phyloP scores from a whole-genome alignment of 2,797 vertebrate species.

The Hyperoplus lanceolatus region DNA sequence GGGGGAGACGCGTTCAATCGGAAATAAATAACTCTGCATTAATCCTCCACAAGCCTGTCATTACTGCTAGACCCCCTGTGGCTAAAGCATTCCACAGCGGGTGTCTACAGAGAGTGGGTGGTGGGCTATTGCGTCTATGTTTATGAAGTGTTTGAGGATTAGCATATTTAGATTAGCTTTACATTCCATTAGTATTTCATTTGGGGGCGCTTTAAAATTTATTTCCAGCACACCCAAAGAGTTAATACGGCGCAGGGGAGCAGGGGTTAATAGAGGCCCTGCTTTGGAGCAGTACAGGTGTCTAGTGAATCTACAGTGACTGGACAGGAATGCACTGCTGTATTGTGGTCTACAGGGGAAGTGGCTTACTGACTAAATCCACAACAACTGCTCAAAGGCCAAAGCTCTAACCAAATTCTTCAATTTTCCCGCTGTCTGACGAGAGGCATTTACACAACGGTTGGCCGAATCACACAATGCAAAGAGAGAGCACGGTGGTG shows the following conservation, averaged over 20 bases:
- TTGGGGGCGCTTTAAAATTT: constrained; percentile 73
- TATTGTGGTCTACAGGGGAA: constrained; percentile 53
- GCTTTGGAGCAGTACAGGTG: constrained; percentile 54
- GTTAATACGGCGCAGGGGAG: constrained; percentile 47
- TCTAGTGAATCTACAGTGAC: constrained; percentile 62
- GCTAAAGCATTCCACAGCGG: constrained; percentile 82
- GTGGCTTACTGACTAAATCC: constrained; percentile 56
- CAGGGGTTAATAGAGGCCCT: neutral
- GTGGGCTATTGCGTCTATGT: constrained; percentile 70
- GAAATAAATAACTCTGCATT: constrained; percentile 86
- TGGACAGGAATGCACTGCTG: constrained; percentile 59
- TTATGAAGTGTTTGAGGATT: constrained; percentile 82
- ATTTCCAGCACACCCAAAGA: constrained; percentile 54
- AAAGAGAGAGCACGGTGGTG: constrained; percentile 11
- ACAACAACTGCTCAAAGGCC: constrained; percentile 51
- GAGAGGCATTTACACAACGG: constrained; percentile 51
- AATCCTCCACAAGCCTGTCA: constrained; percentile 82
- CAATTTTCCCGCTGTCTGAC: constrained; percentile 30
- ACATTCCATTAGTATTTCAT: constrained; percentile 84
- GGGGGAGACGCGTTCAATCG: constrained; percentile 72
- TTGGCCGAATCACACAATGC: constrained; percentile 48
- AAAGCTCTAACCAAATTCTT: constrained; percentile 56
- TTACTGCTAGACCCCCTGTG: constrained; percentile 83
- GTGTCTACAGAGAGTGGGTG: constrained; percentile 76
- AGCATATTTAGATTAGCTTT: constrained; percentile 88